Percentiles rank a stretch among this genome's conserved stretches.
Conservation (phyloP, 1,140 invertebrate genomes). For the Cepaea nemoralis region DNA sequence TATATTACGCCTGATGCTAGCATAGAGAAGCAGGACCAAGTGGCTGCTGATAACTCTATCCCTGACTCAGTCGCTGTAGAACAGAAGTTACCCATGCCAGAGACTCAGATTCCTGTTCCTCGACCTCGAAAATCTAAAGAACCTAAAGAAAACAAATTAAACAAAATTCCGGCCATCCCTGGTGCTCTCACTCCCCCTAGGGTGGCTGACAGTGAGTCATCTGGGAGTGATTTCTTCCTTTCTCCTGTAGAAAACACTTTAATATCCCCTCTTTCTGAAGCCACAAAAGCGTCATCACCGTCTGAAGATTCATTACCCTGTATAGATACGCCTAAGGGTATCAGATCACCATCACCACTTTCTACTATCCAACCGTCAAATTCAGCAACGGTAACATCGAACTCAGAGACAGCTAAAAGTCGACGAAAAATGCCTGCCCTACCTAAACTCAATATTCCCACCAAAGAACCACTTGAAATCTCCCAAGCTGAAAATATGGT, state of each 20-base stretch:
- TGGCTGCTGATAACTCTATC: neutral
- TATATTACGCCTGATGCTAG: conserved; percentile 61
- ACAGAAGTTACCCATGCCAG: neutral
- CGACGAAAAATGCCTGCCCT: conserved; percentile 40
- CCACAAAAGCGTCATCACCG: neutral
- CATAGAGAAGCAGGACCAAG: conserved; percentile 42
- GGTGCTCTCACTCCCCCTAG: neutral
- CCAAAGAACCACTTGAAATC: neutral
- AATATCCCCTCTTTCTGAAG: neutral
- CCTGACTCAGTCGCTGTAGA: neutral
- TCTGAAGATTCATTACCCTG: neutral
- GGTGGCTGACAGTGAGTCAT: conserved; percentile 1
- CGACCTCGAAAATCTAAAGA: neutral
- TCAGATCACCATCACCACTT: neutral
- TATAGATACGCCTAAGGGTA: neutral
- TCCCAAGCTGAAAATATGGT: neutral
- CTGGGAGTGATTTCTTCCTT: conserved; percentile 33
- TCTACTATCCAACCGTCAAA: neutral
- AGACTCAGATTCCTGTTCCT: neutral
- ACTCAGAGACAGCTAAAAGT: neutral
- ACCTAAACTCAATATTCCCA: conserved; percentile 39
- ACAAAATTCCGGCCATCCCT: neutral
- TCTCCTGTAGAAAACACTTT: conserved; percentile 3
- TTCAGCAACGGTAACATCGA: neutral
- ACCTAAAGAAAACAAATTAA: neutral